Evolutionary conservation across 2,797 vertebrate species (phyloP).

Genomic region (Xenops minutus): DNA sequence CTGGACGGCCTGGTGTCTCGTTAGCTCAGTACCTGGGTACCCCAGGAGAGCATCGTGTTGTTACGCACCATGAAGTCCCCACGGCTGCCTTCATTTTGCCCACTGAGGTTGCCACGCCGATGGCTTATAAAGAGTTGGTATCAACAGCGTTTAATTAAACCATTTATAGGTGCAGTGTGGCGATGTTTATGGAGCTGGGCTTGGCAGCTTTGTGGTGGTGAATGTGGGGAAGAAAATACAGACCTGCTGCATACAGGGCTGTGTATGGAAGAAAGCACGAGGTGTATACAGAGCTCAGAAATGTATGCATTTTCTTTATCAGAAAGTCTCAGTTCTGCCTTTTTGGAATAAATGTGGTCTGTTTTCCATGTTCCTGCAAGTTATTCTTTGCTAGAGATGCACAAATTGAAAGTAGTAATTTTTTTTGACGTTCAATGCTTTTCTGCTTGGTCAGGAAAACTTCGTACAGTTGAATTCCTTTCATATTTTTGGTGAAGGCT

Average conservation of each 20-base stretch:
- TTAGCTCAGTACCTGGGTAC: slow-evolving; percentile 54
- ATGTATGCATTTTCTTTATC: background rate
- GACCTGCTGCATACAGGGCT: background rate
- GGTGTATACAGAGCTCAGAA: background rate
- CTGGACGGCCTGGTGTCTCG: slow-evolving; percentile 58
- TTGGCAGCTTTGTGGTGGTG: slow-evolving; percentile 27
- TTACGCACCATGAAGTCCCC: slow-evolving; percentile 19
- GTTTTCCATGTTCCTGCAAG: background rate
- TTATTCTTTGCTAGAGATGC: background rate
- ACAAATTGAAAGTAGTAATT: background rate
- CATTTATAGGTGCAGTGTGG: background rate
- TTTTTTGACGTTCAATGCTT: background rate
- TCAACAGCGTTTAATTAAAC: slow-evolving; percentile 75
- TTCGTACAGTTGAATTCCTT: background rate
- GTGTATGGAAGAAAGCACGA: background rate
- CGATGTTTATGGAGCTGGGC: slow-evolving; percentile 10
- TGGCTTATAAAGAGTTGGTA: slow-evolving; percentile 69
- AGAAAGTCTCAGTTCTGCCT: background rate
- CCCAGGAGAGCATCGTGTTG: slow-evolving; percentile 37
- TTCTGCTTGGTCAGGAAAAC: slow-evolving; percentile 32
- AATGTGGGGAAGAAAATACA: background rate
- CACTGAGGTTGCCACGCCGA: slow-evolving; percentile 36
- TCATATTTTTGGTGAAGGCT: slow-evolving; percentile 39
- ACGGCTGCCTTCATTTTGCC: slow-evolving; percentile 38
- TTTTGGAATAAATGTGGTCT: background rate